These are phyloP conservation scores for Thryonomys swinderianus DNA, from an alignment of 2,113 vertebrate genomes.

Conservation along the genomic window DNA sequence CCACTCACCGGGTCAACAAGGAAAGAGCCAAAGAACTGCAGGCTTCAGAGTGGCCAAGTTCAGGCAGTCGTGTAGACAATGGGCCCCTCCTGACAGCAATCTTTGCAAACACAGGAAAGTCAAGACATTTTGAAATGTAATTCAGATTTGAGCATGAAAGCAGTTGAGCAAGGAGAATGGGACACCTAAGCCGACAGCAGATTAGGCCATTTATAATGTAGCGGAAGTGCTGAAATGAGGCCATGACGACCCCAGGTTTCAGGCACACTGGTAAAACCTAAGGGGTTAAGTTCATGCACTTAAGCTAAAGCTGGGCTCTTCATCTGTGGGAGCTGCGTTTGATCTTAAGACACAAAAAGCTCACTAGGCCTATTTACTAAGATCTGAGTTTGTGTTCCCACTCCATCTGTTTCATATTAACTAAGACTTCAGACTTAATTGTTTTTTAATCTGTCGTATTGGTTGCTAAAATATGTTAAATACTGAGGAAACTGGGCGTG, in stretches of 20 bases:
- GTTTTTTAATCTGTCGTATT: conserved; percentile 21
- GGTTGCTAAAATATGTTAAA: background rate
- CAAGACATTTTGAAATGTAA: conserved; percentile 27
- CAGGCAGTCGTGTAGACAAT: conserved; percentile 37
- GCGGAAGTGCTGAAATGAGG: background rate
- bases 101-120: background rate
- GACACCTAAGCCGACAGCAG: background rate
- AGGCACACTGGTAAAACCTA: background rate
- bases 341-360: background rate
- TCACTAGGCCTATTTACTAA: background rate
- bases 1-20: background rate
- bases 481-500: background rate
- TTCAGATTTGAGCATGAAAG: conserved; percentile 33
- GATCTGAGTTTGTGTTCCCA: background rate
- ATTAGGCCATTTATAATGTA: conserved; percentile 40
- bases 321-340: background rate
- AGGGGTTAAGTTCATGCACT: background rate
- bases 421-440: background rate
- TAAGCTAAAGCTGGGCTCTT: background rate
- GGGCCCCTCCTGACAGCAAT: background rate
- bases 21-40: background rate
- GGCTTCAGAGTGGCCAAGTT: background rate
- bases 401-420: background rate
- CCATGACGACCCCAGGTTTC: background rate
- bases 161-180: background rate